phyloP scores from a whole-genome alignment of 2,113 vertebrate genomes.

The Conger conger region DNA sequence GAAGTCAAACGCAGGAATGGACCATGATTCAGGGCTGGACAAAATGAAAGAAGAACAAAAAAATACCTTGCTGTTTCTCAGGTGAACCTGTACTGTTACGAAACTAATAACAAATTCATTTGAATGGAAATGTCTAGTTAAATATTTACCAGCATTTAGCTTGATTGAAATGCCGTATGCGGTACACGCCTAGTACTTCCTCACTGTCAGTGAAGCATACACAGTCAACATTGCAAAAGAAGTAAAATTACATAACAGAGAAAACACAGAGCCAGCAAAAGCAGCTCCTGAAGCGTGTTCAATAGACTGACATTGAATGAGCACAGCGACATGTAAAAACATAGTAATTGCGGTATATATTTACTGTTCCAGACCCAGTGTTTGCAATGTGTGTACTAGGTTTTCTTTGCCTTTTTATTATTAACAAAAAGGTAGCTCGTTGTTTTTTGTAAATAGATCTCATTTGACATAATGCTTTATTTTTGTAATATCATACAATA shows the following conservation, averaged over 20 bases:
- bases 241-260: not conserved
- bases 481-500: not conserved
- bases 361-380: not conserved
- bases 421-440: not conserved
- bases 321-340: not conserved
- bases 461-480: not conserved
- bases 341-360: not conserved
- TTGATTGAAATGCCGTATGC: not conserved
- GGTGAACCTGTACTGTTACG: conserved; percentile 40
- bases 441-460: not conserved
- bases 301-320: not conserved
- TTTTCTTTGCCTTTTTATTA: too few relatives aligned
- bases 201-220: not conserved
- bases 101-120: not conserved
- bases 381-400: too few relatives aligned
- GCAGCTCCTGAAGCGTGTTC: not conserved
- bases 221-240: not conserved
- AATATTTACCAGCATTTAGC: not conserved
- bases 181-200: not conserved
- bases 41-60: conserved; percentile 49
- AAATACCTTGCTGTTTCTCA: conserved; percentile 45
- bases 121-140: not conserved
- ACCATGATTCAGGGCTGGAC: conserved; percentile 11
- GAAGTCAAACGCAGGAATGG: conserved; percentile 27
- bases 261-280: not conserved